phyloP scores from a whole-genome alignment of 2,888 invertebrate genomes.

The Coenonympha glycerion region DNA sequence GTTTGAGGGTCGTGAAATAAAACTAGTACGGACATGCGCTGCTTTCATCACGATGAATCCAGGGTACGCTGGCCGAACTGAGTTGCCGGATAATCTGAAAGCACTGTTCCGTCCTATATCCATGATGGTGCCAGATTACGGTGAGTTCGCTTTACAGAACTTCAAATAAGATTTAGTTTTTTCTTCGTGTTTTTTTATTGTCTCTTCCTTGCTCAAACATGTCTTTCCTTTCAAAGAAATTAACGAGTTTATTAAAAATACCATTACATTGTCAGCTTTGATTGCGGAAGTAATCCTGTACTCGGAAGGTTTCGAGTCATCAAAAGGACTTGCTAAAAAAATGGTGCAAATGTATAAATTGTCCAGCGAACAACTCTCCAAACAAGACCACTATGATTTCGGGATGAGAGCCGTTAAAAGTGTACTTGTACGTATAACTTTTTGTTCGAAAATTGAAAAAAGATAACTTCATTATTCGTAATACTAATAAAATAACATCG shows the following conservation, averaged over 20 bases:
- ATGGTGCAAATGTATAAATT: slow-evolving; percentile 96
- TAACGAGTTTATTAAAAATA: no score
- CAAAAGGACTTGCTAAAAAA: slow-evolving; percentile 89
- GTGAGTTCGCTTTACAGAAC: slow-evolving; percentile 67
- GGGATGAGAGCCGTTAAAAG: slow-evolving; percentile 96
- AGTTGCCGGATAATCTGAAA: slow-evolving; percentile 91
- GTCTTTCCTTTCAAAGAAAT: no score
- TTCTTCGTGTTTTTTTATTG: no score
- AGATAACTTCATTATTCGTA: no score
- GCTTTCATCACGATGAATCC: slow-evolving; percentile 96
- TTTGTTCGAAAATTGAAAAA: not conserved
- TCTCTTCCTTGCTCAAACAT: no score
- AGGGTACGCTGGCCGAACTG: slow-evolving; percentile 92
- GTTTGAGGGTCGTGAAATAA: slow-evolving; percentile 93
- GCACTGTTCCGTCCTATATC: slow-evolving; percentile 90
- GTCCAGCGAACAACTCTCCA: slow-evolving; percentile 92
- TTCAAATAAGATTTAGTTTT: no score
- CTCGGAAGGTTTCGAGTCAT: slow-evolving; percentile 93
- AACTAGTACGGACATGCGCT: slow-evolving; percentile 85
- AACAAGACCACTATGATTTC: slow-evolving; percentile 95
- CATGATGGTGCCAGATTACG: slow-evolving; percentile 96
- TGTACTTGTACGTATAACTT: slow-evolving; percentile 77
- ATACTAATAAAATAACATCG: no score
- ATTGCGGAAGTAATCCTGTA: slow-evolving; percentile 95
- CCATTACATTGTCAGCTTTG: slow-evolving; percentile 68